Evolutionary conservation across 1,140 invertebrate species (phyloP).

Genomic region (Teleopsis dalmanni): DNA sequence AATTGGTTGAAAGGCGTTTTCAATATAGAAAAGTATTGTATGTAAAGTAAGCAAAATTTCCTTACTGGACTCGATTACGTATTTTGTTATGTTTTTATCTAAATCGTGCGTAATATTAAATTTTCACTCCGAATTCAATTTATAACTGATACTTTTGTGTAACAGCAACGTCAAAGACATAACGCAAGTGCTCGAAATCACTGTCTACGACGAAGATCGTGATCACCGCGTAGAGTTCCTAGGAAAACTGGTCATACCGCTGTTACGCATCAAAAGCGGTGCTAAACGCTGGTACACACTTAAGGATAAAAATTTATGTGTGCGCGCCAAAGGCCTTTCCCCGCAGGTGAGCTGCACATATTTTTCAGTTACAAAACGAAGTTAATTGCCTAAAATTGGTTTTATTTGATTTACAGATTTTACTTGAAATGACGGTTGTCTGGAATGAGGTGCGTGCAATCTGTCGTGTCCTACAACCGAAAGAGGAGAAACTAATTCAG

Average conservation of each 20-base stretch:
- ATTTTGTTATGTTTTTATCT: too few species aligned
- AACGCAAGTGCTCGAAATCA: slow-evolving; percentile 91
- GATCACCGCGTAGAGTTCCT: slow-evolving; percentile 98
- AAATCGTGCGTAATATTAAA: too few species aligned
- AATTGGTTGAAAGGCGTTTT: too few species aligned
- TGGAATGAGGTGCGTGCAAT: slow-evolving; percentile 86
- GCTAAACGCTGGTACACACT: slow-evolving; percentile 93
- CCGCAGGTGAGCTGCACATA: slow-evolving; percentile 67
- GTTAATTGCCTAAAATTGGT: background rate
- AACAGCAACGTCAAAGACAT: slow-evolving; percentile 94
- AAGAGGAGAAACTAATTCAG: slow-evolving; percentile 91
- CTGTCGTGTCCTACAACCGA: slow-evolving; percentile 87
- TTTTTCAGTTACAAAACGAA: too few species aligned
- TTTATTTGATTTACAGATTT: slow-evolving; percentile 18
- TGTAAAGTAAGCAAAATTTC: too few species aligned
- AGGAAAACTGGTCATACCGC: slow-evolving; percentile 85
- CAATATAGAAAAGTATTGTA: too few species aligned
- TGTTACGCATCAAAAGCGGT: slow-evolving; percentile 79
- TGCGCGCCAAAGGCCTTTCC: slow-evolving; percentile 79
- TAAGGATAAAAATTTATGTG: slow-evolving; percentile 91
- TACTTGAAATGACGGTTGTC: slow-evolving; percentile 83
- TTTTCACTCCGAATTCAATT: too few species aligned
- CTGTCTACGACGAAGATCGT: slow-evolving; percentile 95
- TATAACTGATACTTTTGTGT: too few species aligned
- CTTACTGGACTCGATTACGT: too few species aligned